Evolutionary conservation across 2,797 vertebrate genomes (phyloP).

Genomic region (Tachyglossus aculeatus): DNA sequence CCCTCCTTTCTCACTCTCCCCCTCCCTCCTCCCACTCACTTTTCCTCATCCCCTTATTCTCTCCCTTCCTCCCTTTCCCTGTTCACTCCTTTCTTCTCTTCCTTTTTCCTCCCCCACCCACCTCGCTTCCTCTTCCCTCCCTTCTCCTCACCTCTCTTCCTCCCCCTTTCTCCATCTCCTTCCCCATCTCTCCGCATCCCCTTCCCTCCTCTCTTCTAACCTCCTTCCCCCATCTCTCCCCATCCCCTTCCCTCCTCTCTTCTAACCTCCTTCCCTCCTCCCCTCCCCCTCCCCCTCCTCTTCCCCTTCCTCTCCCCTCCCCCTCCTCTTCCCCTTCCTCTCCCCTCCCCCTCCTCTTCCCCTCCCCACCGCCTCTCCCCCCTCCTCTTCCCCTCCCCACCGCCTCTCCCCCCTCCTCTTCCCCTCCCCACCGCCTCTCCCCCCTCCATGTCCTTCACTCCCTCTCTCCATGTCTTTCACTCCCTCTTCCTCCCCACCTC

Average conservation of each 20-base stretch:
- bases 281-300: background rate
- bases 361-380: no score
- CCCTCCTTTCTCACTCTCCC: background rate
- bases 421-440: background rate
- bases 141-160: background rate
- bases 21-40: background rate
- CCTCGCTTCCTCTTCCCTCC: background rate
- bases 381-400: background rate
- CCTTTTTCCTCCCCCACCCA: background rate
- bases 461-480: no score
- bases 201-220: no score
- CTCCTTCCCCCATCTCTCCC: background rate
- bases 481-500: background rate
- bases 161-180: background rate
- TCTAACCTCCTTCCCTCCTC: background rate
- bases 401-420: no score
- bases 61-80: background rate
- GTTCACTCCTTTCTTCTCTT: background rate
- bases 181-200: accelerated
- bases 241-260: background rate
- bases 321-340: background rate
- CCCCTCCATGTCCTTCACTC: no score
- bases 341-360: background rate
- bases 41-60: background rate
- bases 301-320: background rate